phyloP scores from a whole-genome alignment of 2,888 invertebrate species.

The Chrysotoxum bicinctum region DNA sequence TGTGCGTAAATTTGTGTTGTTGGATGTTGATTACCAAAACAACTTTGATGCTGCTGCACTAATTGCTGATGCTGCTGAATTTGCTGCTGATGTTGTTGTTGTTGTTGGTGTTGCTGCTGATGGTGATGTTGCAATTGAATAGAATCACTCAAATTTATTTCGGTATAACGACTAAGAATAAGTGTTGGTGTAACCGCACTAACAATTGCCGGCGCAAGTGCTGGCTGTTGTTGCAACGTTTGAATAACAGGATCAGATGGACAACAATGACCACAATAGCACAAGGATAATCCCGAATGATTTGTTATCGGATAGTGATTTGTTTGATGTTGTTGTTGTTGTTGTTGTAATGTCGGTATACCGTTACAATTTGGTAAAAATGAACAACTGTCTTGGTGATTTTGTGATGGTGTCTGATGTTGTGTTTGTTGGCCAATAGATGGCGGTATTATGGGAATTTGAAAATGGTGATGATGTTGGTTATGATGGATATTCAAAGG shows the following conservation, averaged over 20 bases:
- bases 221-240: constrained; percentile 27
- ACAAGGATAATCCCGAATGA: constrained; percentile 69
- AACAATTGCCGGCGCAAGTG: constrained; percentile 64
- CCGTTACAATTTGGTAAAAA: constrained; percentile 70
- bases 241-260: constrained; percentile 65
- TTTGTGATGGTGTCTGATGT: constrained; percentile 61
- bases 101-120: constrained; percentile 74
- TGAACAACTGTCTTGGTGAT: constrained; percentile 56
- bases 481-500: constrained; percentile 62
- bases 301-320: constrained; percentile 45
- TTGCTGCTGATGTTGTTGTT: constrained; percentile 72
- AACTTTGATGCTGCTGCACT: constrained; percentile 41
- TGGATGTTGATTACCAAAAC: constrained; percentile 55
- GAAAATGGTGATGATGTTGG: constrained; percentile 54
- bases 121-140: constrained; percentile 77
- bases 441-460: constrained; percentile 66
- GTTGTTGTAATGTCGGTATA: constrained; percentile 51
- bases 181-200: constrained; percentile 74
- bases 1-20: constrained; percentile 49
- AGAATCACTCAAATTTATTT: constrained; percentile 76
- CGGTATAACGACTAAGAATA: constrained; percentile 76
- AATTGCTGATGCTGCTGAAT: constrained; percentile 71
- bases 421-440: constrained; percentile 65
- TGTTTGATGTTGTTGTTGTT: constrained; percentile 40
- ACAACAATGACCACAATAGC: constrained; percentile 75